Base-by-base conservation (phyloP, 2,888 invertebrate species). In the Heliconius erato region DNA sequence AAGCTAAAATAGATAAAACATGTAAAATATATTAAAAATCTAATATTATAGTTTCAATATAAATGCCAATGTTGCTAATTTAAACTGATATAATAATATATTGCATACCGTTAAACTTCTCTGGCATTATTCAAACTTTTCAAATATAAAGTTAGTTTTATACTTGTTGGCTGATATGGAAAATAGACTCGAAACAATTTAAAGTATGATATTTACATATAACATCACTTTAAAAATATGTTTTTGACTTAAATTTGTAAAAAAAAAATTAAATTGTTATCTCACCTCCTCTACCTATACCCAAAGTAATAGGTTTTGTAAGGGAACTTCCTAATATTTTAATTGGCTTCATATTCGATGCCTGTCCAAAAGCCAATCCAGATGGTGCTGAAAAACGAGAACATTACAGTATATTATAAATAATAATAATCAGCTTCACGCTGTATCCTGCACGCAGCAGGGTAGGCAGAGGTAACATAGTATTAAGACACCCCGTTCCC, bases 301-400 rank as follows among this genome's bases (percentile, higher is more conserved):
- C 87, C 44, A 88, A 40, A 44, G 85, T 90, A 19, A 94, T 87
- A 0, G 95, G 94, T 85, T 95, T 95, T n/a, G 89, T 89, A 40
- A 96, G 91, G 0, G 94, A 89, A 81, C 92, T 94, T 71, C 95
- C 95, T 0, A 92, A 90, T 85, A 96, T 95, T 88, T 94, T 94
- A 87, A 96, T 95, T 0, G 95, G 95, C 82, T 95, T 95, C 79
- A 93, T 86, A 83, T 93, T 94, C 49, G 93, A 88, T 6, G 92
- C 90, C 83, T 95, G 96, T 0, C 95, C 95, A 82, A 95, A 96
- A 0, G 95, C 94, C n/a, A 90, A 83, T 11, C 96, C 95, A 0
- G 95, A 94, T 0, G 95, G 87, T 3, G 94, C 95, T 95, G 91
- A 76, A 88, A 85, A 69, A 19, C 49, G 49, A 72, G 16, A 72